Evolutionary conservation across 1,140 invertebrate genomes (phyloP).

Genomic region (Orius insidiosus): DNA sequence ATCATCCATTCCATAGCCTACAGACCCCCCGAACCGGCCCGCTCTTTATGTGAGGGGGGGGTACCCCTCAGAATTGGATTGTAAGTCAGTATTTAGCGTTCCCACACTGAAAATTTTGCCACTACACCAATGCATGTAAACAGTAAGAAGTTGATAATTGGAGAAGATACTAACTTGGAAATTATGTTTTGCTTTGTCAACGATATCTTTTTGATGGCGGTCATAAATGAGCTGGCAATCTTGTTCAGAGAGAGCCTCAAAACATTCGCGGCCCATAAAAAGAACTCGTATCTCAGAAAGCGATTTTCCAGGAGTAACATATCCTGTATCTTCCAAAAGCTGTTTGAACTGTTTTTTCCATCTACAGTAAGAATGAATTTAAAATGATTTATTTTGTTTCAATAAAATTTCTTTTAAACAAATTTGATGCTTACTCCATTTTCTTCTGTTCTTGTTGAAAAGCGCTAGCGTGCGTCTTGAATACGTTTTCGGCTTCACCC

Average conservation of each 20-base stretch:
- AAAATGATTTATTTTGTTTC: background rate
- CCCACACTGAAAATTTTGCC: too few relatives aligned
- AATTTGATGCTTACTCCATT: conserved; percentile 53
- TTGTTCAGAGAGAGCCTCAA: conserved; percentile 73
- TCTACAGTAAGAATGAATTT: conserved; percentile 27
- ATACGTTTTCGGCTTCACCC: conserved; percentile 77
- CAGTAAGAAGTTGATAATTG: too few relatives aligned
- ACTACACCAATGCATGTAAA: too few relatives aligned
- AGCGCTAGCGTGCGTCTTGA: conserved; percentile 77
- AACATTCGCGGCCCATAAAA: conserved; percentile 90
- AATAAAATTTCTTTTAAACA: background rate
- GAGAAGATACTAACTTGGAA: conserved; percentile 57
- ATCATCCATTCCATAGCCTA: too few relatives aligned
- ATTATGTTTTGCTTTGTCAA: conserved; percentile 78
- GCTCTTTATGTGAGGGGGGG: too few relatives aligned
- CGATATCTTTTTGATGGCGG: conserved; percentile 81
- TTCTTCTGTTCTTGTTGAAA: conserved; percentile 79
- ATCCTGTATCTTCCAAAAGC: conserved; percentile 82
- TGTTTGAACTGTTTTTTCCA: conserved; percentile 88
- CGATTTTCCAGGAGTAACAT: conserved; percentile 83
- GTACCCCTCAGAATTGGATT: too few relatives aligned
- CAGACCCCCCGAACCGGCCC: too few relatives aligned
- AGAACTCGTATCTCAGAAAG: conserved; percentile 81
- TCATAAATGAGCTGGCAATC: conserved; percentile 90
- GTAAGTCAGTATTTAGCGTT: too few relatives aligned